These are phyloP conservation scores for Microcebus jonahi DNA, from an alignment of 2,113 vertebrate species.

Conservation along the genomic window DNA sequence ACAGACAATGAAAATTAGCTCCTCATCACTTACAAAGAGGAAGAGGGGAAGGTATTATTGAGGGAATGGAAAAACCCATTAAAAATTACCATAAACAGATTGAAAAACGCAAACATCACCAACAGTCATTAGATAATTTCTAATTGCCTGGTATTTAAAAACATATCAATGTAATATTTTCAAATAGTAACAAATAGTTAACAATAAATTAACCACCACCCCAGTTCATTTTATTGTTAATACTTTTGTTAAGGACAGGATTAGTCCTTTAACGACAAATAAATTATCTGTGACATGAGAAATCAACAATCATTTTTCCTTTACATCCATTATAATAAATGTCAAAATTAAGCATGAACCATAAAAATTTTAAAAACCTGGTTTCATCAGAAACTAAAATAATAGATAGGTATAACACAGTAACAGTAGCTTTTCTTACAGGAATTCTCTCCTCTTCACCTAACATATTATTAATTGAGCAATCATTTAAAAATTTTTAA, in stretches of 20 bases:
- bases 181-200: background rate
- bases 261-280: background rate
- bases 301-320: slow-evolving; percentile 1
- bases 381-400: slow-evolving; percentile 29
- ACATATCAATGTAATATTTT: background rate
- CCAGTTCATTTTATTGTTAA: slow-evolving; percentile 7
- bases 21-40: background rate
- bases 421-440: background rate
- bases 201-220: background rate
- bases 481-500: slow-evolving; percentile 1
- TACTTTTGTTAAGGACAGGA: background rate
- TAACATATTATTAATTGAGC: background rate
- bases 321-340: background rate
- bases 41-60: background rate
- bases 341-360: slow-evolving; percentile 12
- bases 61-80: background rate
- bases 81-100: background rate
- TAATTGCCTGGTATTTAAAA: slow-evolving; percentile 16
- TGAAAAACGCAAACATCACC: slow-evolving; percentile 3
- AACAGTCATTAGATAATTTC: background rate
- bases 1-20: slow-evolving; percentile 21
- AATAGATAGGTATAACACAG: background rate
- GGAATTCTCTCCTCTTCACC: background rate
- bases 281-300: slow-evolving; percentile 17
- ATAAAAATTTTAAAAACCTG: background rate